Evolutionary conservation across 2,113 vertebrate genomes (phyloP).

Genomic region (Melospiza georgiana): DNA sequence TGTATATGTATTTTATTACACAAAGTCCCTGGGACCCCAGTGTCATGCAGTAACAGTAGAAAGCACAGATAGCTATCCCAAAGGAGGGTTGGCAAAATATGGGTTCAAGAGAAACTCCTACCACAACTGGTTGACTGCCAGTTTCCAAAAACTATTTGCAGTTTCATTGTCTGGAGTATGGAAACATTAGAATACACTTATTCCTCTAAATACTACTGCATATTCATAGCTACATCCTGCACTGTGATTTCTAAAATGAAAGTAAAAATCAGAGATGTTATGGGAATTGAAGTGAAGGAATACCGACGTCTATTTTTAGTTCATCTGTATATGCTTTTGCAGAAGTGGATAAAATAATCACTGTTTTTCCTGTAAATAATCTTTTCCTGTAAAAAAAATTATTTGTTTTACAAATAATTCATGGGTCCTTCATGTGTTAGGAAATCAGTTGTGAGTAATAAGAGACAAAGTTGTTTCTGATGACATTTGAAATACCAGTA

Average conservation of each 20-base stretch:
- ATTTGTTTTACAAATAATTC: not conserved
- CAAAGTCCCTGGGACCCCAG: not conserved
- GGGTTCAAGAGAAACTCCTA: not conserved
- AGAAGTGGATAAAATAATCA: not conserved
- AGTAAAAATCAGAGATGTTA: not conserved
- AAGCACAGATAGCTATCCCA: not conserved
- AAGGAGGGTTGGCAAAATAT: not conserved
- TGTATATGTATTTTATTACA: not conserved
- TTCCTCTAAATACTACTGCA: not conserved
- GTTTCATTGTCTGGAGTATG: not conserved
- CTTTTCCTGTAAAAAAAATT: not conserved
- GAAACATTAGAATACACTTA: not conserved
- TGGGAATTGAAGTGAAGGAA: not conserved
- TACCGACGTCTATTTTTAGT: not conserved
- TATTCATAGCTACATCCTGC: not conserved
- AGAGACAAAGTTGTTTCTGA: not conserved
- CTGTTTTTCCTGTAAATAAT: not conserved
- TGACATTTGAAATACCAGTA: not conserved
- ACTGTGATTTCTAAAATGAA: not conserved
- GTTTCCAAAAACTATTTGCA: not conserved
- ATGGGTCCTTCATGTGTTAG: fast-evolving
- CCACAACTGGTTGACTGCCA: not conserved
- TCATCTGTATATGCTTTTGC: not conserved
- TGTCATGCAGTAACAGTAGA: not conserved
- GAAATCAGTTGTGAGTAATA: not conserved